Evolutionary conservation across 2,888 invertebrate species (phyloP).

Genomic region (Cyrtodaria siliqua): DNA sequence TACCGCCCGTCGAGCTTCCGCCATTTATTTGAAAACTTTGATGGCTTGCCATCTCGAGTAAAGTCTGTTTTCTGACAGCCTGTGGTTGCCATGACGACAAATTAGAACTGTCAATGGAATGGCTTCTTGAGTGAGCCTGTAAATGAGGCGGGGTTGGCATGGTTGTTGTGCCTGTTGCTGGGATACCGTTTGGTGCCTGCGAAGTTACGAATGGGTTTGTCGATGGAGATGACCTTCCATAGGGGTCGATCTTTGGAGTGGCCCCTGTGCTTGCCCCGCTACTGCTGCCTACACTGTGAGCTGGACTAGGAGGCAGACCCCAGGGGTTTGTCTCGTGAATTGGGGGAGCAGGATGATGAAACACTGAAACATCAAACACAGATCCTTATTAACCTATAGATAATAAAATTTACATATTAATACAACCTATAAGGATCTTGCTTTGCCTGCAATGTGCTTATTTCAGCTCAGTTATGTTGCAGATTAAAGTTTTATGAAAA

Average conservation of each 20-base stretch:
- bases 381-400: no score
- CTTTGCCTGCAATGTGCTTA: no score
- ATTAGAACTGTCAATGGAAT: conserved; percentile 83
- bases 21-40: conserved; percentile 76
- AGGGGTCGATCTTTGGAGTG: conserved; percentile 22
- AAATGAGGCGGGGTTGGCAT: conserved; percentile 46
- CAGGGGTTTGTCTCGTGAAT: conserved; percentile 79
- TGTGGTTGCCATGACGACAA: conserved; percentile 66
- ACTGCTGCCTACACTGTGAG: conserved; percentile 17
- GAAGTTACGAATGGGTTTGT: conserved; percentile 71
- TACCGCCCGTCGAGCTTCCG: conserved; percentile 46
- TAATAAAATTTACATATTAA: no score
- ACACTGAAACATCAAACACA: conserved; percentile 26
- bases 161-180: conserved; percentile 18
- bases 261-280: conserved; percentile 6
- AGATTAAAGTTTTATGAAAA: no score
- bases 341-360: conserved; percentile 61
- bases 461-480: no score
- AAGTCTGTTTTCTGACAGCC: conserved; percentile 72
- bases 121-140: conserved; percentile 79
- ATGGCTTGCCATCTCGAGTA: conserved; percentile 85
- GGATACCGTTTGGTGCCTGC: conserved; percentile 46
- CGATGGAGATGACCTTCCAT: conserved; percentile 57
- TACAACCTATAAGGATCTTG: no score
- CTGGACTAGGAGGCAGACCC: conserved; percentile 53